Evolutionary conservation across 1,140 invertebrate genomes (phyloP).

Genomic region (Platorchestia sp.): DNA sequence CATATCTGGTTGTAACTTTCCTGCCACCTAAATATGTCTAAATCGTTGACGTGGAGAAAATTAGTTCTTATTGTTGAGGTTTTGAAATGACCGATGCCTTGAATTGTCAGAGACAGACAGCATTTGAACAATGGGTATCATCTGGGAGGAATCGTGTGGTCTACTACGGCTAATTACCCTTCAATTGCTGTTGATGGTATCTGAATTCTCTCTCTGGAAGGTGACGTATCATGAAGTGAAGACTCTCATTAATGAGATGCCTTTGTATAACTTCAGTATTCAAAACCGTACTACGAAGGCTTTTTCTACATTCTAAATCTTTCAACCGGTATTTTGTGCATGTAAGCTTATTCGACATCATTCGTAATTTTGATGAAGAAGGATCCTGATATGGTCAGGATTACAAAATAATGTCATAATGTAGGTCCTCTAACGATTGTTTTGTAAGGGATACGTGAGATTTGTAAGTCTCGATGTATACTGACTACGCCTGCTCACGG

Average conservation of each 20-base stretch:
- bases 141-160: too few species aligned
- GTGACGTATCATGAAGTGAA: neutral
- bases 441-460: neutral
- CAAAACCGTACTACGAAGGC: neutral
- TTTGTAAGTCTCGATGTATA: neutral
- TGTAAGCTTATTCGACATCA: neutral
- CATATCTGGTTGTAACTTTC: too few species aligned
- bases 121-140: too few species aligned
- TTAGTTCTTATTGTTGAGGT: too few species aligned
- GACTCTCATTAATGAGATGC: neutral
- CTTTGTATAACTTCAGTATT: neutral
- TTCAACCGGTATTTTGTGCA: neutral
- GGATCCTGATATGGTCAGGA: neutral
- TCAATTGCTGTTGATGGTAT: too few species aligned
- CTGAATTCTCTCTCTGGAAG: neutral
- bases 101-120: too few species aligned
- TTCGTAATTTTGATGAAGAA: neutral
- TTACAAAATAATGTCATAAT: neutral
- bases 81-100: too few species aligned
- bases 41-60: too few species aligned
- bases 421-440: neutral
- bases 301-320: neutral
- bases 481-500: neutral
- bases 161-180: too few species aligned
- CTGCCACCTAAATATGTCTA: too few species aligned